A percentile compares a stretch with the other conserved stretches of the same genome.
phyloP scores from a whole-genome alignment of 2,113 vertebrate genomes.

The Myxocyprinus asiaticus region DNA sequence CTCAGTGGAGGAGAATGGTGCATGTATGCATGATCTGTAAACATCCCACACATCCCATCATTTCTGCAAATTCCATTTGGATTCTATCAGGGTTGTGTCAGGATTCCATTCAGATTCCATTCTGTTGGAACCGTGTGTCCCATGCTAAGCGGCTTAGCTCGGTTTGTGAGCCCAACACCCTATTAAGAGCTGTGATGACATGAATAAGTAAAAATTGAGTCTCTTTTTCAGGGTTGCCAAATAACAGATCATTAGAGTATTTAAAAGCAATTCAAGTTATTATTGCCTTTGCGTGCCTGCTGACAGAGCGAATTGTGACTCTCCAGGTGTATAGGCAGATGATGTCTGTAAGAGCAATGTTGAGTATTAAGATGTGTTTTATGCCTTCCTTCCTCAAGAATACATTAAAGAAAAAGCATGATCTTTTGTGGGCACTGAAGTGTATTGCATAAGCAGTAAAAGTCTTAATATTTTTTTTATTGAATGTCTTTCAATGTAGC shows the following conservation, averaged over 20 bases:
- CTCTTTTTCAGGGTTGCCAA: neutral
- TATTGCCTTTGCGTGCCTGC: slow-evolving; percentile 15
- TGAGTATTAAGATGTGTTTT: neutral
- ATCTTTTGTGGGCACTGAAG: neutral
- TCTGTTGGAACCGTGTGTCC: neutral
- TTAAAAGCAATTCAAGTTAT: slow-evolving; percentile 43
- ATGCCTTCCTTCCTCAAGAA: neutral
- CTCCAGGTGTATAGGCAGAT: neutral
- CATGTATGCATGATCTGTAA: too few relatives aligned
- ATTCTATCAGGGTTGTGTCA: neutral
- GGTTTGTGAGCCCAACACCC: neutral
- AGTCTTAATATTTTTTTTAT: neutral
- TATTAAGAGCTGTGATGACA: neutral
- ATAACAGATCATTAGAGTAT: neutral
- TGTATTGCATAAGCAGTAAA: neutral
- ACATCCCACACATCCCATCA: slow-evolving; percentile 10
- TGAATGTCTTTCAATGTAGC: too few relatives aligned
- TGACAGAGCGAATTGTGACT: neutral
- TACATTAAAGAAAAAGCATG: neutral
- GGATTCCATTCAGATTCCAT: slow-evolving; percentile 21
- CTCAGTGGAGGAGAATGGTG: too few relatives aligned
- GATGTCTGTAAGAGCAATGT: neutral
- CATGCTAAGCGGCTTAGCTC: slow-evolving; percentile 1
- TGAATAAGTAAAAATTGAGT: slow-evolving; percentile 11
- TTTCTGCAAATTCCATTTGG: neutral